phyloP scores from a whole-genome alignment of 2,888 invertebrate genomes.

The Microplitis manilae region DNA sequence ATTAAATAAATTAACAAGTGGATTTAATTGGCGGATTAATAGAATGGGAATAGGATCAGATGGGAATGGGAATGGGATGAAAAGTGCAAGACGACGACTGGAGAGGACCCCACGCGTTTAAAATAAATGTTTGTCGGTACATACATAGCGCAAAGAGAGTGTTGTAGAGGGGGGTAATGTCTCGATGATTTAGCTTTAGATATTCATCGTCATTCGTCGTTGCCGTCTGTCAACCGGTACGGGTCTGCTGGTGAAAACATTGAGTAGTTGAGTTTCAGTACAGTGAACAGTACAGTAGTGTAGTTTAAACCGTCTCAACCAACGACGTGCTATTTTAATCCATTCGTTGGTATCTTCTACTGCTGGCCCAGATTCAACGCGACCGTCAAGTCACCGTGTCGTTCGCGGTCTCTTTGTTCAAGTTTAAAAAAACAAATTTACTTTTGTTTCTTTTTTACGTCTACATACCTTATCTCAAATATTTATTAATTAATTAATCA shows the following conservation, averaged over 20 bases:
- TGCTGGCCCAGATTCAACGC: slow-evolving; percentile 67
- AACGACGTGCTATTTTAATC: slow-evolving; percentile 64
- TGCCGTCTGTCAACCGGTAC: not conserved
- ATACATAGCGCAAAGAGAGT: not conserved
- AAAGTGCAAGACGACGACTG: not conserved
- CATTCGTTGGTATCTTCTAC: slow-evolving; percentile 49
- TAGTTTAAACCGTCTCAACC: slow-evolving; percentile 1
- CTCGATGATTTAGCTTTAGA: slow-evolving; percentile 7
- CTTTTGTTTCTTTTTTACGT: not conserved
- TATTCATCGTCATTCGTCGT: not conserved
- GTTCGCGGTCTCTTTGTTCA: slow-evolving; percentile 24
- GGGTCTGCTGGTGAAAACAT: no score
- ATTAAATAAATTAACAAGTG: no score
- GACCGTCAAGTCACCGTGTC: slow-evolving; percentile 58
- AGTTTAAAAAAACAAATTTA: not conserved
- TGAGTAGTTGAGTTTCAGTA: no score
- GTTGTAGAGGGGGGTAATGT: slow-evolving; percentile 10
- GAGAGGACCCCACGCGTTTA: slow-evolving; percentile 27
- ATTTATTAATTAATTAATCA: not conserved
- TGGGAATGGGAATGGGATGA: slow-evolving; percentile 4
- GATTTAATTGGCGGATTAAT: no score
- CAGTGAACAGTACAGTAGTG: no score
- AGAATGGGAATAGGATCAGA: not conserved
- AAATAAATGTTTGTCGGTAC: slow-evolving; percentile 4
- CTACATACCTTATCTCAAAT: not conserved